Evolutionary conservation across 1,140 invertebrate genomes (phyloP), one percentile per base, ranked within the genome.

Genomic region (Neodiprion fabricii): DNA sequence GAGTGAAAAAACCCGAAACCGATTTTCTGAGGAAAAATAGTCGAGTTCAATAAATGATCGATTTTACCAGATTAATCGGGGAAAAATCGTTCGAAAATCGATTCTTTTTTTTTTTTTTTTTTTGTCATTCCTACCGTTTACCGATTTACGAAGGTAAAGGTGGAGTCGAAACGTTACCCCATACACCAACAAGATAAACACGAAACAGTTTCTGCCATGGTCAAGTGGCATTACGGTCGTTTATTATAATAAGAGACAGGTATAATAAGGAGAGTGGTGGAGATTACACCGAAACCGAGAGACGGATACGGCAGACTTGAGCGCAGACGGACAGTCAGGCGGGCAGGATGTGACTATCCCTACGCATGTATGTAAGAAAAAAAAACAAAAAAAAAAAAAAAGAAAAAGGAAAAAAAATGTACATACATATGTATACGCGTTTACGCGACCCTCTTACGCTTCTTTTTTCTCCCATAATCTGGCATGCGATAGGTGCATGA

Each of bases 381-480:
- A 61, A 40, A 40, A 5, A 5, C 1, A 5, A 40, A 40, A 40
- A 1, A 5, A 40, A 40, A 5, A 40, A 40, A 40, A 1, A 5
- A 40, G 2, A 5, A 40, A 2, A 40, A 40, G 28, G 28, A 40
- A 40, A 40, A 28, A 40, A 40, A 40, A 40, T 40, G 2, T 40
- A 40, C 5, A 40, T 40, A 40, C 5, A 4, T 40, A 5, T 40
- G 28, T 40, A 40, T 40, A 40, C 28, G 28, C 28, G 28, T 40
- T 40, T 40, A 61, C 53, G 75, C 65, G 77, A 77, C 74, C 75
- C 79, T 74, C 72, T 79, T 80, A 83, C 79, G 2, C 28, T 40
- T 40, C 28, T 40, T 85, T 85, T 80, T 82, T 81, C 79, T 82
- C 79, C 82, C 77, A 78, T 77, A 74, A 81, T 78, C 82, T 78